Evolutionary conservation across 2,797 vertebrate species (phyloP), one percentile per base, ranked within the genome.

Genomic region (Uromys caudimaculatus): DNA sequence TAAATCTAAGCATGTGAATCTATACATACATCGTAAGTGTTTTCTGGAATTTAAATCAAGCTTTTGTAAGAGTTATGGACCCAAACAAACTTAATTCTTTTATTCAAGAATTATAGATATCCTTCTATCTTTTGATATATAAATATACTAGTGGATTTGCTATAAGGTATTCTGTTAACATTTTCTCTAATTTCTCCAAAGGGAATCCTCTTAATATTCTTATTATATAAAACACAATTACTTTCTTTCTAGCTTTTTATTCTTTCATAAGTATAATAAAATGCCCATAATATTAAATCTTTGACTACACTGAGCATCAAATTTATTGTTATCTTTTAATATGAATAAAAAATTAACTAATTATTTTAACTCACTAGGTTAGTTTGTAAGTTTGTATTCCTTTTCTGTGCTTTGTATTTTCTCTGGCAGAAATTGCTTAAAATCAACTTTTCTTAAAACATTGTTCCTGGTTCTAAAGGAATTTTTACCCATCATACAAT

Each of bases 281-380:
- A 78, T 27, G 16, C 10, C 32, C 44, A 81, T 41, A 35, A 60
- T 93, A 67, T 60, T 92, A 89, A 81, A 84, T 75, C 12, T 29
- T 86, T 86, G 52, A 47, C 29, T 56, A 60, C 77, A 64, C 32
- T 64, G 7, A 86, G 24, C 23, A 44, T 95, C 52, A 69, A 67
- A 21, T 93, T 95, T 86, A 78, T 9, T 85, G 79, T 84, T 87
- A 83, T 75, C 3, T 73, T 93, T 88, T 27, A 78, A 50, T 73
- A 81, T 89, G 19, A 93, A 60, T 38, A 79, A 58, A 93, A 96
- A 56, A 75, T 78, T 1, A 95, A 75, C 56, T 60, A 0, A 75
- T 47, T 92, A 41, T 64, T 82, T 96, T 81, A 75, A 94, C 71
- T 89, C 52, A 91, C 23, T n/a, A 77, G 3, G 92, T 94, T 91